Percentiles rank a stretch among this genome's conserved stretches.
phyloP scores from a whole-genome alignment of 2,113 vertebrate genomes.

The Cairina moschata region DNA sequence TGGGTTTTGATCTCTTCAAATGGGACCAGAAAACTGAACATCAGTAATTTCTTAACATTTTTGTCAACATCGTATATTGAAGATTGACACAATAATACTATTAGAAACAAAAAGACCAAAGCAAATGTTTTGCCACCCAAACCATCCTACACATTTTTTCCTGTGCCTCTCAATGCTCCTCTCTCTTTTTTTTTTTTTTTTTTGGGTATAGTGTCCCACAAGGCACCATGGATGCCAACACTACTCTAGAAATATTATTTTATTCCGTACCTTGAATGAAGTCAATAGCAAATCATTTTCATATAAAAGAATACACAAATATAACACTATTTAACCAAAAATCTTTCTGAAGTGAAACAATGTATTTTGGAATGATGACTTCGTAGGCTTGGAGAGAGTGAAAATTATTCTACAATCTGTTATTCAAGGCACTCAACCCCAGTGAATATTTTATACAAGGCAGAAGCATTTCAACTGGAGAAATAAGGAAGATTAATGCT shows the following conservation, averaged over 20 bases:
- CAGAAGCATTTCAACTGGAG: not conserved
- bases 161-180: not conserved
- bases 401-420: conserved; percentile 20
- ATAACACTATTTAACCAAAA: not conserved
- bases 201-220: not conserved
- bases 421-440: conserved; percentile 18
- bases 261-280: not conserved
- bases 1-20: not conserved
- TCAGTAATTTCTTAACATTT: not conserved
- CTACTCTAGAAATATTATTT: not conserved
- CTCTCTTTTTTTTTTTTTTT: not conserved
- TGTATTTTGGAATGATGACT: not conserved
- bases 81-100: not conserved
- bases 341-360: not conserved
- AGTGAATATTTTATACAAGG: conserved; percentile 41
- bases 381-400: not conserved
- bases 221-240: not conserved
- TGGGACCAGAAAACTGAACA: not conserved
- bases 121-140: not conserved
- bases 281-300: not conserved
- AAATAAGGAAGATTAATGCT: conserved; percentile 49
- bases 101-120: not conserved
- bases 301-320: not conserved
- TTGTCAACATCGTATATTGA: not conserved
- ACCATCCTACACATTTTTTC: not conserved